Evolutionary conservation across 2,113 vertebrate genomes (phyloP), one percentile per base, ranked within the genome.

Genomic region (Brienomyrus brachyistius): DNA sequence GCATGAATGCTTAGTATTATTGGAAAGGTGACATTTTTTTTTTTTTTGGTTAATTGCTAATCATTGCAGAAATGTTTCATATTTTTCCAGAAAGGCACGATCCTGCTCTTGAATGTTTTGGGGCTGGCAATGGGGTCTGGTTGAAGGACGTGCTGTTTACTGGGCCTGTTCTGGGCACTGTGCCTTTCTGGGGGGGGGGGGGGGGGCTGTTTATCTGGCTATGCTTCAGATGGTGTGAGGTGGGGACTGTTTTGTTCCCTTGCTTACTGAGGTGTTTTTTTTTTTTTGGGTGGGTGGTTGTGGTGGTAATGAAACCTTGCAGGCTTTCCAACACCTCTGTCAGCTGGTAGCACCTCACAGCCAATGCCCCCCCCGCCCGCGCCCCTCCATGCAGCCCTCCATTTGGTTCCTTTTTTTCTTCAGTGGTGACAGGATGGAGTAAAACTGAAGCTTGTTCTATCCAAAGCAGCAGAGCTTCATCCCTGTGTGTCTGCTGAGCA

Each of bases 241-340:
- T 19, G 59, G 23, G 62, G 3, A 21, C 59, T 45, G 88, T 31
- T 66, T 47, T 84, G 52, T 77, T 47, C 31, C 88, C n/a, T 48
- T 47, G 31, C 48, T 31, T 70, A 54, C 27, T 43, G 70, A 82
- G 88, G 47, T 51, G 88, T 88, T 9, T 48, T 47, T 19, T 43
- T 23, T 21, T 23, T n/a, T 62, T 59, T 52, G 59, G n/a, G 17
- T 56, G 31, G 7, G 15, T 10, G 47, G 43, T 31, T 31, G 31
- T 1, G 9, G 13, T 4, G 45, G 80, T 89, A 89, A 90, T 90
- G 56, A 74, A 86, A 86, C 59, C 59, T 86, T 83, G 87, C 82
- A 90, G 77, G 87, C 40, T 90, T 59, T 5, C 50, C 52, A 23
- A 47, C 54, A 48, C 47, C 13, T 74, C 84, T 87, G 59, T 54